Conservation (phyloP, 2,888 invertebrate genomes). For the Rhimphoctona megacephalus region DNA sequence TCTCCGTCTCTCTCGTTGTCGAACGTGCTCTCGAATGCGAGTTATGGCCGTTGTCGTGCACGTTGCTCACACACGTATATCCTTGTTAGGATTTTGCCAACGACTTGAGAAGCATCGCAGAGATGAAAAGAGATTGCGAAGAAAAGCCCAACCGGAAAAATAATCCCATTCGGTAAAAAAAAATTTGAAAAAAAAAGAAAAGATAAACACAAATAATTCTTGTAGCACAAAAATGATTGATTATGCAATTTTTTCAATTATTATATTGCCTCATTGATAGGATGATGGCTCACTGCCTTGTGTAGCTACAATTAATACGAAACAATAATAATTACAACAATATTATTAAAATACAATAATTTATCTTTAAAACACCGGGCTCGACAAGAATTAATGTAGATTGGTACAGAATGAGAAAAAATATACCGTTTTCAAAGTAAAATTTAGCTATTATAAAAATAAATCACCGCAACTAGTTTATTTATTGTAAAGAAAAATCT, state of each 20-base stretch:
- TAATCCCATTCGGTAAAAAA: background rate
- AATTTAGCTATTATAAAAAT: background rate
- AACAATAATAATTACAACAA: background rate
- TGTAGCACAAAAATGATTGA: background rate
- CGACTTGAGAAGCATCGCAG: constrained; percentile 49
- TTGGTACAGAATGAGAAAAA: no score
- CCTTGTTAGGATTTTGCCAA: constrained; percentile 70
- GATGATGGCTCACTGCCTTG: background rate
- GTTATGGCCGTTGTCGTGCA: constrained; percentile 74
- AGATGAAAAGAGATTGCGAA: constrained; percentile 45
- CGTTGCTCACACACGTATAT: constrained; percentile 71
- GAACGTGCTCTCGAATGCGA: constrained; percentile 74
- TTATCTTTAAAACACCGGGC: background rate
- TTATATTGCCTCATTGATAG: no score
- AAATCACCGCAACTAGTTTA: background rate
- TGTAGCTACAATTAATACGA: background rate
- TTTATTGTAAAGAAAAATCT: background rate
- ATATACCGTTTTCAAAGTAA: no score
- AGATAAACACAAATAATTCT: background rate
- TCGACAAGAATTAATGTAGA: background rate
- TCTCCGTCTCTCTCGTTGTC: constrained; percentile 67
- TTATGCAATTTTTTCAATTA: background rate
- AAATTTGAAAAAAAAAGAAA: background rate
- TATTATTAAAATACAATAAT: background rate
- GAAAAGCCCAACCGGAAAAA: constrained; percentile 21